Conservation (phyloP, 2,797 vertebrate genomes). For the Enteromius trimaculatus region DNA sequence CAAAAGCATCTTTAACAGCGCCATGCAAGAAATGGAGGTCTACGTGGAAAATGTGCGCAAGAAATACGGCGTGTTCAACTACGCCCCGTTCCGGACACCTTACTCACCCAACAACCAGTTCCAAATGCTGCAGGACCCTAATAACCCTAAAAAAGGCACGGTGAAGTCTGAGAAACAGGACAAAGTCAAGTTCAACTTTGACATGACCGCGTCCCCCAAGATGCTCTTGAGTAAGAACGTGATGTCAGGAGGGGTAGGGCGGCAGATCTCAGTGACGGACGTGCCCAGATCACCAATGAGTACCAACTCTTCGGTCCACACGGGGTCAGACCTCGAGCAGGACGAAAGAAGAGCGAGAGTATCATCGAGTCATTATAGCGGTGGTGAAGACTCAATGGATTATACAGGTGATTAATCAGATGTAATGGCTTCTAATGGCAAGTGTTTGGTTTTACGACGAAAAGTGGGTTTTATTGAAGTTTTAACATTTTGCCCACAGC, state of each 20-base stretch:
- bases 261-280: slow-evolving; percentile 90
- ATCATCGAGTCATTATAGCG: slow-evolving; percentile 89
- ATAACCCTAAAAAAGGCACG: slow-evolving; percentile 88
- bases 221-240: slow-evolving; percentile 90
- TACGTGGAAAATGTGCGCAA: slow-evolving; percentile 98
- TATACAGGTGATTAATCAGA: slow-evolving; percentile 80
- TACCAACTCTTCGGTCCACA: slow-evolving; percentile 96
- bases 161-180: slow-evolving; percentile 93
- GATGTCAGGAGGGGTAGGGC: slow-evolving; percentile 82
- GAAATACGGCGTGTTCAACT: slow-evolving; percentile 96
- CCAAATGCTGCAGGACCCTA: slow-evolving; percentile 94
- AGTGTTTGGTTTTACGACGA: not conserved
- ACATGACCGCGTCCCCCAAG: slow-evolving; percentile 96
- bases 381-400: slow-evolving; percentile 97
- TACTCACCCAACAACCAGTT: slow-evolving; percentile 97
- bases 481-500: slow-evolving; percentile 74
- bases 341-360: slow-evolving; percentile 87
- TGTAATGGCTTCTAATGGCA: not conserved
- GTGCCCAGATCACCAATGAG: slow-evolving; percentile 98
- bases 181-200: slow-evolving; percentile 95
- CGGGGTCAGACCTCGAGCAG: slow-evolving; percentile 94
- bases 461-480: not conserved
- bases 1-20: slow-evolving; percentile 99
- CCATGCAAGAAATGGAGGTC: slow-evolving; percentile 99
- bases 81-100: slow-evolving; percentile 96